Conservation (phyloP, 2,113 vertebrate genomes). For the Gnathonemus echidnorhynchus region DNA sequence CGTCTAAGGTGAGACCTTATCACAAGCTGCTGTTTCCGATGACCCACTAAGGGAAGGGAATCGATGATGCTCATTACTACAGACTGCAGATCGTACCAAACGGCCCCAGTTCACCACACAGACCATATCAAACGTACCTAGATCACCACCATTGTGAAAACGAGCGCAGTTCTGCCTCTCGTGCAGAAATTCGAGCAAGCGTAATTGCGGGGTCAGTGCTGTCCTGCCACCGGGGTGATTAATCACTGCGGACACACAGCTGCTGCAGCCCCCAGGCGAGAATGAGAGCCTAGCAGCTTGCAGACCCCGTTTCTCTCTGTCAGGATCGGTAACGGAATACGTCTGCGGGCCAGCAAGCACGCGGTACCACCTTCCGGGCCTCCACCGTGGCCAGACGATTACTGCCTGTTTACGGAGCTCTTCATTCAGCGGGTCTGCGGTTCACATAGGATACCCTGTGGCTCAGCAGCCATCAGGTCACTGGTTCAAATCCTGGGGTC, state of each 20-base stretch:
- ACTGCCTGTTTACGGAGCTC: neutral
- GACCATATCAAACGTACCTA: neutral
- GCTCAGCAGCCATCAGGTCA: neutral
- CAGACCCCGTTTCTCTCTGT: conserved; percentile 59
- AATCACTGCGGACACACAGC: conserved; percentile 66
- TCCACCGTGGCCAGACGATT: neutral
- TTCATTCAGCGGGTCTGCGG: neutral
- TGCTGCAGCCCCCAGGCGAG: conserved; percentile 55
- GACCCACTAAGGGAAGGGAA: neutral
- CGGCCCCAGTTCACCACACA: neutral
- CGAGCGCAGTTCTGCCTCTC: neutral
- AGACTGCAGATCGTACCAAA: neutral
- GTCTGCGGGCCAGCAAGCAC: conserved; percentile 27
- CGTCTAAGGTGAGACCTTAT: neutral
- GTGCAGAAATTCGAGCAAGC: conserved; percentile 46
- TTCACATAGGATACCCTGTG: neutral
- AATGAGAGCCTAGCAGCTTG: conserved; percentile 49
- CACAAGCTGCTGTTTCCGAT: neutral
- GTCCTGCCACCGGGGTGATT: conserved; percentile 62
- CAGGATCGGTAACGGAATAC: conserved; percentile 62
- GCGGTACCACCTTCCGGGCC: conserved; percentile 5
- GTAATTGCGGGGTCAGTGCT: conserved; percentile 58
- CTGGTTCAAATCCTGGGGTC: neutral
- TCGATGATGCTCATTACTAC: neutral
- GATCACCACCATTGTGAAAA: neutral